Evolutionary conservation across 2,113 vertebrate species (phyloP).

Genomic region (Pelecanus crispus): DNA sequence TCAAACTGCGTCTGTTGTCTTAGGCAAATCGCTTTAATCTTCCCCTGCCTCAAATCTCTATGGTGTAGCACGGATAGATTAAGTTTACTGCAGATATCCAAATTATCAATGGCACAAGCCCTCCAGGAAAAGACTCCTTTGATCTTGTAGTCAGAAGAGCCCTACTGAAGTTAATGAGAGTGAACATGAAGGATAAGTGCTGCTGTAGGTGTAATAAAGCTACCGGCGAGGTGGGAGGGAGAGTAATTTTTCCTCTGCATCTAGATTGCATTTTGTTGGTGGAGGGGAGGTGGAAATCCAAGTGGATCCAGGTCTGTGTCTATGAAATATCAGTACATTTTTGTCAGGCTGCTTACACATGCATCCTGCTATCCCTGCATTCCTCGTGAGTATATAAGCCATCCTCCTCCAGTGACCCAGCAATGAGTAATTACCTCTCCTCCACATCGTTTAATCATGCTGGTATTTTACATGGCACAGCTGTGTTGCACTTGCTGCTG

Average conservation of each 20-base stretch:
- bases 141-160: background rate
- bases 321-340: slow-evolving; percentile 14
- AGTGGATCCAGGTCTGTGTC: background rate
- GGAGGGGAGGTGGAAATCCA: background rate
- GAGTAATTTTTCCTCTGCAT: background rate
- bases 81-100: slow-evolving; percentile 43
- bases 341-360: background rate
- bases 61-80: slow-evolving; percentile 25
- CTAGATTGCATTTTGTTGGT: background rate
- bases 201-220: background rate
- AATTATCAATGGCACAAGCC: slow-evolving; percentile 38
- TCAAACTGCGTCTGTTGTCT: background rate
- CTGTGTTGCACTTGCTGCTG: slow-evolving; percentile 32
- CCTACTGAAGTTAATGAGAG: background rate
- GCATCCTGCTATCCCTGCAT: background rate
- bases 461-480: slow-evolving; percentile 51
- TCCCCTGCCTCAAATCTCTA: slow-evolving; percentile 5
- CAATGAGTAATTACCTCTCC: slow-evolving; percentile 58
- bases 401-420: slow-evolving; percentile 59
- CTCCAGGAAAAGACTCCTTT: slow-evolving; percentile 38
- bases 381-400: slow-evolving; percentile 18
- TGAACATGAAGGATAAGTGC: background rate
- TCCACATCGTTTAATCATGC: slow-evolving; percentile 33
- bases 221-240: background rate
- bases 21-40: slow-evolving; percentile 58